phyloP scores from a whole-genome alignment of 2,888 invertebrate genomes.

The Zaprionus obscuricornis region DNA sequence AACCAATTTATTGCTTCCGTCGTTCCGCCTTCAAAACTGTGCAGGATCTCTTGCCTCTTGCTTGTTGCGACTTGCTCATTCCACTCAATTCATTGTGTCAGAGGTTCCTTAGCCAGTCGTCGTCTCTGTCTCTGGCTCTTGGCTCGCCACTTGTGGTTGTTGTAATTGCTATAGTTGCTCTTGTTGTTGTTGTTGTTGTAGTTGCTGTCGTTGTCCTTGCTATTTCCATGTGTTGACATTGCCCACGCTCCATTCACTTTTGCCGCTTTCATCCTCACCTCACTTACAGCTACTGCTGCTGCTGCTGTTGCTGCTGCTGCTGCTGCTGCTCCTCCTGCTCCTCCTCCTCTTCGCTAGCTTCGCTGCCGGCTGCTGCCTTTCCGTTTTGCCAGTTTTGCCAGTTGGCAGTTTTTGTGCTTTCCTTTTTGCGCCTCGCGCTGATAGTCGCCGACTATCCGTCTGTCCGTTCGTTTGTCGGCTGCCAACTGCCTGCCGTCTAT shows the following conservation, averaged over 20 bases:
- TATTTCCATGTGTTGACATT: conserved; percentile 74
- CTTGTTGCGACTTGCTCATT: background rate
- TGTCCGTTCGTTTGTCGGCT: no score
- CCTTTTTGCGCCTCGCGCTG: background rate
- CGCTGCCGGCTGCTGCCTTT: conserved; percentile 39
- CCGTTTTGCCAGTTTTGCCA: conserved; percentile 34
- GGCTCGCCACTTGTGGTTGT: conserved; percentile 4
- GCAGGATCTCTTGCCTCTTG: background rate
- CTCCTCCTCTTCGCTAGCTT: no score
- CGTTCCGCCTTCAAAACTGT: conserved; percentile 16
- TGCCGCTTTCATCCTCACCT: background rate
- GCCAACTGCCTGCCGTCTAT: conserved; percentile 29
- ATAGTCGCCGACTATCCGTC: conserved; percentile 25
- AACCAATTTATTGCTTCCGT: conserved; percentile 76
- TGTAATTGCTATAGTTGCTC: conserved; percentile 27
- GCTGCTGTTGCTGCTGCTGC: conserved; percentile 39
- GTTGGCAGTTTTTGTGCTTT: conserved; percentile 18
- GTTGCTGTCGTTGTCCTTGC: conserved; percentile 61
- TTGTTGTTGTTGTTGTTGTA: conserved; percentile 8
- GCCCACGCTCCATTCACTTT: conserved; percentile 28
- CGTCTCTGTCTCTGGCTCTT: no score
- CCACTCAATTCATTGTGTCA: no score
- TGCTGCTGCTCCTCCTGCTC: conserved; percentile 30
- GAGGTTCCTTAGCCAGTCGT: no score
- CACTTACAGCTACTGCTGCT: conserved; percentile 42